phyloP scores from a whole-genome alignment of 2,113 vertebrate genomes.

The Azemiops feae region DNA sequence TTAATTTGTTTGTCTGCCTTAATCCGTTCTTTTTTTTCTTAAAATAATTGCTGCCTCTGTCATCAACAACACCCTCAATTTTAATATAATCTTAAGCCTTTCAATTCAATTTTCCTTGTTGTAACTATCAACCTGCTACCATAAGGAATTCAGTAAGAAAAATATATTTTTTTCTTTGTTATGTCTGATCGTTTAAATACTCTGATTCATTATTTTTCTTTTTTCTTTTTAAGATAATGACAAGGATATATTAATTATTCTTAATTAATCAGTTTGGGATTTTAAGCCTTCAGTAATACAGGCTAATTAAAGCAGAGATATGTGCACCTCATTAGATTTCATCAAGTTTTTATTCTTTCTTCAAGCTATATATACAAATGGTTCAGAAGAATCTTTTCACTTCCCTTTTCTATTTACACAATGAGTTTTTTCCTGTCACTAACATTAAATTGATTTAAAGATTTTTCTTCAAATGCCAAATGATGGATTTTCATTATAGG shows the following conservation, averaged over 20 bases:
- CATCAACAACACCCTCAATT: neutral
- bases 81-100: neutral
- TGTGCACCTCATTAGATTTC: conserved; percentile 67
- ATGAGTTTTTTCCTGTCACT: neutral
- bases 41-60: neutral
- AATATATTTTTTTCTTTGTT: neutral
- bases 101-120: neutral
- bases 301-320: conserved; percentile 66
- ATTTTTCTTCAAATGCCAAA: neutral
- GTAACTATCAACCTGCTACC: neutral
- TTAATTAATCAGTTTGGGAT: conserved; percentile 34
- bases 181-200: neutral
- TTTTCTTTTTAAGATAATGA: conserved; percentile 41
- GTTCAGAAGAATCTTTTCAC: conserved; percentile 32
- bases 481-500: too few species aligned
- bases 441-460: neutral
- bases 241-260: conserved; percentile 66
- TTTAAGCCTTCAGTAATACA: conserved; percentile 50
- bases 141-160: neutral
- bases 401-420: neutral
- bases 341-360: conserved; percentile 60
- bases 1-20: neutral
- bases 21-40: neutral
- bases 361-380: conserved; percentile 43
- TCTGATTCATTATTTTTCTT: conserved; percentile 27